Base-by-base conservation (phyloP, 2,888 invertebrate genomes). In the Ernsta delagoae region DNA sequence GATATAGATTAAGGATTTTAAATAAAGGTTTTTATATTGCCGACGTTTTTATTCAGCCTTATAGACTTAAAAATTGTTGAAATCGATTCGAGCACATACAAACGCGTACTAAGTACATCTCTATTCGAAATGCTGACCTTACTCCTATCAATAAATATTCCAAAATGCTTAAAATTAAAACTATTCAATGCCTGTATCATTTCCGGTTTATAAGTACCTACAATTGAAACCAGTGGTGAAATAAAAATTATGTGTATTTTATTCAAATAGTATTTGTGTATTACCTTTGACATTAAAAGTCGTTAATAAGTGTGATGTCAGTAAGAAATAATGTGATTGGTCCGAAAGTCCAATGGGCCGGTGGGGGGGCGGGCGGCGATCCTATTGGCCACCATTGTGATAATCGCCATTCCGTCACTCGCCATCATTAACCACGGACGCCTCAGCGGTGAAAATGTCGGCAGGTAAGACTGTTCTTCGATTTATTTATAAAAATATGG, bases 271-370 rank as follows among this genome's bases (percentile, higher is more conserved):
- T 65, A 43, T 64, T 56, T 48, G 41, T 8, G 24, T 54, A 54
- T 43, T 24, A 36, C 4, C 34, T 59, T 39, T 53, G n/a, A 43
- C 41, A 64, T 24, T 59, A 59, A 63, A 53, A 59, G 48, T 63
- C n/a, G 16, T 7, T 16, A 59, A 53, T 59, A 88, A 87, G 80
- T 85, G 88, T 87, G 78, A 90, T 88, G 89, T 85, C 83, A 83
- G 82, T 87, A 81, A 82, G 79, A 77, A 82, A 80, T 70, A 84
- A 80, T 76, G 80, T 85, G 78, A 81, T 84, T 78, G 78, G 83
- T 79, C 83, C 83, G 73, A 89, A 85, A 83, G 87, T 88, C 87
- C 89, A 90, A 83, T 91, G 89, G 90, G 84, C 87, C 66, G 89
- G 90, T 70, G 90, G 92, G 79, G 90, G 87, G 86, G 71, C 70